A percentile compares a stretch with the other conserved stretches of the same genome.
Evolutionary conservation across 2,888 invertebrate species (phyloP).

Genomic region (Meteorus colon): DNA sequence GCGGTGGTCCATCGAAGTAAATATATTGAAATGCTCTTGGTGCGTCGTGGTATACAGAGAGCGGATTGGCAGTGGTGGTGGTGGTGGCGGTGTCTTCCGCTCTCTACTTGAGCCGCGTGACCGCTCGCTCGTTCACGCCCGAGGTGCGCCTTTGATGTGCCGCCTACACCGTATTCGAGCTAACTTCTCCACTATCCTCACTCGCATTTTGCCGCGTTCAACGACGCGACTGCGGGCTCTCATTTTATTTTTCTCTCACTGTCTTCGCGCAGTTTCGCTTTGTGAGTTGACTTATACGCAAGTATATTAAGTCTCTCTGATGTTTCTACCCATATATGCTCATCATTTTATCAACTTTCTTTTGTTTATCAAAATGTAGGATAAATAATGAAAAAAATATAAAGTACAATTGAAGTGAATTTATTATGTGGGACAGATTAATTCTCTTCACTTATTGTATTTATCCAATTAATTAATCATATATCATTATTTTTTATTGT

Average conservation of each 20-base stretch:
- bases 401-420: no score
- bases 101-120: constrained; percentile 71
- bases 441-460: no score
- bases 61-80: constrained; percentile 48
- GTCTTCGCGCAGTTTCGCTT: constrained; percentile 28
- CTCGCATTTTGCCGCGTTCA: constrained; percentile 48
- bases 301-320: constrained; percentile 16
- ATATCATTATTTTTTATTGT: constrained; percentile 6
- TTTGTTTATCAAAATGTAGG: no score
- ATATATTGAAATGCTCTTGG: constrained; percentile 59
- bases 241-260: constrained; percentile 39
- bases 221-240: constrained; percentile 44
- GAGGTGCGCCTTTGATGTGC: constrained; percentile 71
- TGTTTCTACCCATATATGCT: not conserved
- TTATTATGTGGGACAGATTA: no score
- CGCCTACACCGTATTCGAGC: constrained; percentile 68
- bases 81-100: constrained; percentile 70
- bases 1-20: constrained; percentile 68
- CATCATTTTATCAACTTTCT: not conserved
- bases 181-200: constrained; percentile 58
- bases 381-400: no score
- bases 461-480: not conserved
- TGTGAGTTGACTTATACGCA: constrained; percentile 26
- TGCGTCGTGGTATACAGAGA: constrained; percentile 5
- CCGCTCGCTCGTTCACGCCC: constrained; percentile 71